Evolutionary conservation across 1,140 invertebrate genomes (phyloP), one percentile per base, ranked within the genome.

Genomic region (Hycleus cichorii): DNA sequence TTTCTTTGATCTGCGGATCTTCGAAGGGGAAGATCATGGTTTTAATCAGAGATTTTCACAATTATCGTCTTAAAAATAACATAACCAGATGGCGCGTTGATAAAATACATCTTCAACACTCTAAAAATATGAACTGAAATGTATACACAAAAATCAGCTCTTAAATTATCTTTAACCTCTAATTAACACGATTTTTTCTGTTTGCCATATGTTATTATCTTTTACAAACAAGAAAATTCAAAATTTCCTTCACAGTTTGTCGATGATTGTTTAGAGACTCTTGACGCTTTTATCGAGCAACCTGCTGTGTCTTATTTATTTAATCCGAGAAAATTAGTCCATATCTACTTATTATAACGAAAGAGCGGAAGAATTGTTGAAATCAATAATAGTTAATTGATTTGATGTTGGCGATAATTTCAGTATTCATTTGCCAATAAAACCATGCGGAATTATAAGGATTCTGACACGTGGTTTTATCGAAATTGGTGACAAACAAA

Each of bases 31-130:
- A 47, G 12, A 12, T 26, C 45, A 48, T 25, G 47, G 10, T 26
- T n/a, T 10, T 39, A 45, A 45, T 12, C 11, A 45, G 6, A 45
- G 9, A 45, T 24, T 10, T 45, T 10, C 43, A 45, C 12, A 40
- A 8, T 46, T 53, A 45, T 53, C 8, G 42, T 8, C 45, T 45
- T 53, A 53, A 53, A 53, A 53, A 53, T 53, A 53, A 44, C 42
- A 45, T 27, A 46, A 53, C 42, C 51, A 53, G 51, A 53, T 53
- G 51, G 51, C 51, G 51, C 51, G 32, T 53, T 53, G 51, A 53
- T 53, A 53, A 53, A 53, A 45, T 53, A 53, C 45, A 46, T 45
- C 51, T 53, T 44, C 51, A 53, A 53, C 51, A 53, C 51, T 53
- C 51, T 25, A 26, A 40, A 53, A 53, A 53, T 53, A 53, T 53